Evolutionary conservation across 2,888 invertebrate genomes (phyloP), one percentile per base, ranked within the genome.

Genomic region (Dasypogon diadema): DNA sequence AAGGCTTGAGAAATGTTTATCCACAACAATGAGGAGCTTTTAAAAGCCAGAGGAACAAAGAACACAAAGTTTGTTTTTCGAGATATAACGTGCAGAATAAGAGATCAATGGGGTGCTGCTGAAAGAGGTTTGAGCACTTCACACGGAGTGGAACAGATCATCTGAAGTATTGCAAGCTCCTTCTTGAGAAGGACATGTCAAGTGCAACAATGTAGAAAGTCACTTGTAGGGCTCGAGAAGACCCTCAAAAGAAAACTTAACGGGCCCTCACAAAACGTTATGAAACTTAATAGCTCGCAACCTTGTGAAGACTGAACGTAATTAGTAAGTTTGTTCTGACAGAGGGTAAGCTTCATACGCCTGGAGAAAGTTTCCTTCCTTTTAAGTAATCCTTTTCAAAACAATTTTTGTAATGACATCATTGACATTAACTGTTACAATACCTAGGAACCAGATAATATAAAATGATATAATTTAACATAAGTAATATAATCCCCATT

Each of bases 271-370:
- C n/a, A 22, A 18, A 58, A 58, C 10, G 58, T 12, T 58, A 34
- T 14, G 34, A 34, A 58, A 14, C 16, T 58, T 58, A 58, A 58
- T 58, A 34, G 34, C 30, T 30, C 30, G 30, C 14, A 58, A 34
- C 30, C 58, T 58, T 58, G 26, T 16, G 34, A 10, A 6, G 2
- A 26, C 22, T 10, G 16, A 58, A 34, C 26, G 18, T 58, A 58
- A 58, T 58, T 58, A 58, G 26, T 2, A 30, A 58, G 30, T 58
- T 58, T 58, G 26, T 58, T n/a, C 30, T 30, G 34, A 22, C 14
- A 1, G 18, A 30, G 16, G 16, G 1, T 42, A 42, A 42, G 1
- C 0, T 12, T 12, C n/a, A 12, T 42, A 12, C n/a, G n/a, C n/a
- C 42, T 12, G n/a, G 42, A 42, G 42, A 42, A 42, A 42, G 42